These are phyloP conservation scores for Labeo catla DNA, from an alignment of 2,113 vertebrate species.

Conservation along the genomic window DNA sequence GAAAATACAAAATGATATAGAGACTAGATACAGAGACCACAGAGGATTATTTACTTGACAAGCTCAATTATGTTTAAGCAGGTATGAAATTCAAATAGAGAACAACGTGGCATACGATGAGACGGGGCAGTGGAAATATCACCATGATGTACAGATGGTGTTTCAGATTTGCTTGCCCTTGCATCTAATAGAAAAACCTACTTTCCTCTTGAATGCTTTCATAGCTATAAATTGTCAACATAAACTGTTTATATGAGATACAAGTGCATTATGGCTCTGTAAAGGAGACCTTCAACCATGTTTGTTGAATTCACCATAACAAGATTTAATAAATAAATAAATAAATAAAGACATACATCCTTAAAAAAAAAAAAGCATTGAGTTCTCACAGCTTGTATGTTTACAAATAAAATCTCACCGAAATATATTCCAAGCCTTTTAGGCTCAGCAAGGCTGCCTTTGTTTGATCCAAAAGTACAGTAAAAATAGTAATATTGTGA, in stretches of 20 bases:
- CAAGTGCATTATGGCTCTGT: slow-evolving; percentile 5
- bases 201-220: slow-evolving; percentile 25
- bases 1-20: not conserved
- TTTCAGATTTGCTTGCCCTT: slow-evolving; percentile 15
- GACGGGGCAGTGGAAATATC: slow-evolving; percentile 12
- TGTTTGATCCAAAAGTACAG: not conserved
- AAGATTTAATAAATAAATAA: not conserved
- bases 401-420: not conserved
- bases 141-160: not conserved
- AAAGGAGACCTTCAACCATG: slow-evolving; percentile 28
- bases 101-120: not conserved
- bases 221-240: slow-evolving; percentile 18
- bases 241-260: slow-evolving; percentile 14
- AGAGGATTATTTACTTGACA: slow-evolving; percentile 9
- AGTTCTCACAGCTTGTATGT: not conserved
- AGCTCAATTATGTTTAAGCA: slow-evolving; percentile 21
- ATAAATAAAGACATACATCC: not conserved
- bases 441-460: not conserved
- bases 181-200: slow-evolving; percentile 30
- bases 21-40: not conserved
- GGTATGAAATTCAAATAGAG: not conserved
- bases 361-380: not conserved
- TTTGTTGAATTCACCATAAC: not conserved
- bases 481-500: not conserved
- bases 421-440: not conserved